These are phyloP conservation scores for Microdon myrmicae DNA, from an alignment of 2,888 invertebrate species.

Conservation along the genomic window DNA sequence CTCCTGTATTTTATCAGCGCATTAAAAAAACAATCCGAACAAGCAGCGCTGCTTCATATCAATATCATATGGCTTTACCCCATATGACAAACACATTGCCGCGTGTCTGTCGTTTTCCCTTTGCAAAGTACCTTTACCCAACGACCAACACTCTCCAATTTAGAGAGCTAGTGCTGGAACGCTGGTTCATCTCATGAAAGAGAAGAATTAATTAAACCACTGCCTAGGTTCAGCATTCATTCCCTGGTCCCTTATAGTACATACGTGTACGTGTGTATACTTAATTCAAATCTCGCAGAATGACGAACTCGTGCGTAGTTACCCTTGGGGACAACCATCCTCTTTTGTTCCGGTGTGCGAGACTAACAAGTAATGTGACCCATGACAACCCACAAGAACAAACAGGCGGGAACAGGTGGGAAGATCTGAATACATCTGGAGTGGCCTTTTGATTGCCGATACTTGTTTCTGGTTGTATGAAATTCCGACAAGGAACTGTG, in stretches of 20 bases:
- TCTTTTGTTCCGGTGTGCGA: not conserved
- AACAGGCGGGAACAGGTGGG: constrained; percentile 6
- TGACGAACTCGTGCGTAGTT: not conserved
- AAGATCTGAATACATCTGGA: constrained; percentile 1
- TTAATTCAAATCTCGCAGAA: not conserved
- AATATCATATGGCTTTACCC: not conserved
- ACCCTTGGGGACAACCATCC: constrained; percentile 1
- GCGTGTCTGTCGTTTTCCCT: not conserved
- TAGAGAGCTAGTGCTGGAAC: too few relatives aligned
- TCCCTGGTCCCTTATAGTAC: too few relatives aligned
- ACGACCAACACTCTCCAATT: constrained; percentile 9
- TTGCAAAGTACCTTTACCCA: too few relatives aligned
- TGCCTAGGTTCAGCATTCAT: too few relatives aligned
- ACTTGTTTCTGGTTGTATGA: constrained; percentile 10
- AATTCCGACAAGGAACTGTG: too few relatives aligned
- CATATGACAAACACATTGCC: not conserved
- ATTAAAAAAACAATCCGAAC: constrained; percentile 38
- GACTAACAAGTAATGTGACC: constrained; percentile 12
- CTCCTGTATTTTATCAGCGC: constrained; percentile 40
- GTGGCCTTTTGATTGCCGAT: constrained; percentile 5
- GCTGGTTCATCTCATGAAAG: too few relatives aligned
- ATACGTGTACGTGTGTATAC: too few relatives aligned
- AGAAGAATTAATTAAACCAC: too few relatives aligned
- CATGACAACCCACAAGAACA: constrained; percentile 15
- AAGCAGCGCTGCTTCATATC: constrained; percentile 14